These are phyloP conservation scores for Puma concolor DNA, from an alignment of 2,113 vertebrate species.

Conservation along the genomic window DNA sequence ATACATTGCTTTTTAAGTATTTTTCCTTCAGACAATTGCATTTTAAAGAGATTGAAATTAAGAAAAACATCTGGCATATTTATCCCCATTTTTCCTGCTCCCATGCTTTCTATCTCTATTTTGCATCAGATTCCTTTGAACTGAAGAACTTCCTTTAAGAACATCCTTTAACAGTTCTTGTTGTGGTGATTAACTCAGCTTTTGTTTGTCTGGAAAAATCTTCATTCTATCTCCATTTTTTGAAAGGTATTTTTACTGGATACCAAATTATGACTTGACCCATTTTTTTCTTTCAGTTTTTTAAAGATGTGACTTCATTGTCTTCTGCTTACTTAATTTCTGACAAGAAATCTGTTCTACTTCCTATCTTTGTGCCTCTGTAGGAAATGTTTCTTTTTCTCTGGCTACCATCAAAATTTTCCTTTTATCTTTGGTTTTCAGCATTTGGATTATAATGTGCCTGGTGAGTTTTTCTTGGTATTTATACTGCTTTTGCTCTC, in stretches of 20 bases:
- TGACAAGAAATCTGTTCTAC: neutral
- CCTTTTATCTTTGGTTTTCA: neutral
- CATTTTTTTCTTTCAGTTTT: neutral
- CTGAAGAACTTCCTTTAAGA: neutral
- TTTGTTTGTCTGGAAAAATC: neutral
- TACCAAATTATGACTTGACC: neutral
- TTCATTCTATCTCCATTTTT: neutral
- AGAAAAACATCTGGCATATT: neutral
- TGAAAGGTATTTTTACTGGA: neutral
- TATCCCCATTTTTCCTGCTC: neutral
- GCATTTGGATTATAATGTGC: neutral
- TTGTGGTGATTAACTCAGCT: neutral
- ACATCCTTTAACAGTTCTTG: neutral
- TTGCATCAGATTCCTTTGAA: neutral
- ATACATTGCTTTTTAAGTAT: neutral
- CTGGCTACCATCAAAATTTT: neutral
- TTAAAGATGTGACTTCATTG: neutral
- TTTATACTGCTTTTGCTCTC: neutral
- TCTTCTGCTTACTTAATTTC: slow-evolving; percentile 28
- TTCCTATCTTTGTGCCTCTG: neutral
- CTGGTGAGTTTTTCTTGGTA: neutral
- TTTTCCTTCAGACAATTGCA: neutral
- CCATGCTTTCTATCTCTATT: neutral
- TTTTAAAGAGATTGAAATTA: neutral
- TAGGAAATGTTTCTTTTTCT: neutral